phyloP scores from a whole-genome alignment of 2,797 vertebrate species.

The Poecilia picta region DNA sequence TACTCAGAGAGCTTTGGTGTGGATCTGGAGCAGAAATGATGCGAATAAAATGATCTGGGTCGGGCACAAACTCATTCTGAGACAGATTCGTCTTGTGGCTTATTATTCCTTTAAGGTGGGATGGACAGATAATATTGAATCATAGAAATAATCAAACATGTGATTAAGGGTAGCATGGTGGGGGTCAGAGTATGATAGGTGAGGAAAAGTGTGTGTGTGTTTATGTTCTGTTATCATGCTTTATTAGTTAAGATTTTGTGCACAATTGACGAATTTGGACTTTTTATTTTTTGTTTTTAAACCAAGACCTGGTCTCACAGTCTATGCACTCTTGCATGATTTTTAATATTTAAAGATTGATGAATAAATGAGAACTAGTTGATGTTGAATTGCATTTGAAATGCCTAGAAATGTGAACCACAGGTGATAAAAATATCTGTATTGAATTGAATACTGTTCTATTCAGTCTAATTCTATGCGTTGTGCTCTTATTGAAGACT shows the following conservation, averaged over 20 bases:
- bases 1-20: neutral
- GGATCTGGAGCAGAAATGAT: neutral
- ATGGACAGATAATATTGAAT: constrained; percentile 87
- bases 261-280: too few species aligned
- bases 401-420: neutral
- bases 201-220: constrained; percentile 46
- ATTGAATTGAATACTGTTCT: too few species aligned
- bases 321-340: neutral
- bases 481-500: too few species aligned
- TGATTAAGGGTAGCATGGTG: constrained; percentile 57
- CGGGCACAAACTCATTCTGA: constrained; percentile 83
- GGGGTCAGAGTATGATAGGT: neutral
- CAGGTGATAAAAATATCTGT: too few species aligned
- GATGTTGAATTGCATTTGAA: neutral
- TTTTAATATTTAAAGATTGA: neutral
- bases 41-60: constrained; percentile 26
- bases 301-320: neutral
- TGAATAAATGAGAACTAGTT: neutral
- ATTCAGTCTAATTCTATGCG: too few species aligned
- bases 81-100: constrained; percentile 89
- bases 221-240: neutral
- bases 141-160: constrained; percentile 84
- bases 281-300: too few species aligned
- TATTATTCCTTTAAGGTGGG: constrained; percentile 73
- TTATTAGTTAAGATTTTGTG: too few species aligned